Evolutionary conservation across 2,113 vertebrate genomes (phyloP).

Genomic region (Clarias batrachus): DNA sequence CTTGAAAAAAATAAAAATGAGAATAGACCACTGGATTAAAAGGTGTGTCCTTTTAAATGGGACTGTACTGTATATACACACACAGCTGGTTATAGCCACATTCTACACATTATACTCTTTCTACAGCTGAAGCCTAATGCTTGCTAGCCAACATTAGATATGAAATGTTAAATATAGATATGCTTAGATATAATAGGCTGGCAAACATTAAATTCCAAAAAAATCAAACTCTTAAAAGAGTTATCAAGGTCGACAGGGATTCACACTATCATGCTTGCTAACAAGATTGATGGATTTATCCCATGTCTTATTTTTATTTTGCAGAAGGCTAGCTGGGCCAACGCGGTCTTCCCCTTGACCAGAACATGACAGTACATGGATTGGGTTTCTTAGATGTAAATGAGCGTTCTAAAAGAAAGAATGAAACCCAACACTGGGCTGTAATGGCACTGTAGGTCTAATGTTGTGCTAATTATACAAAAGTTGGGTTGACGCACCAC

Average conservation of each 20-base stretch:
- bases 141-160: not conserved
- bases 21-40: too few relatives aligned
- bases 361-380: not conserved
- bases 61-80: too few relatives aligned
- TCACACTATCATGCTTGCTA: not conserved
- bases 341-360: not conserved
- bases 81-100: not conserved
- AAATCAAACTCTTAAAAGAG: not conserved
- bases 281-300: not conserved
- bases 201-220: not conserved
- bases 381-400: not conserved
- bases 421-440: not conserved
- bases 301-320: not conserved
- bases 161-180: too few relatives aligned
- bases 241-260: not conserved
- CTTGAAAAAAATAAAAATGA: too few relatives aligned
- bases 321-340: not conserved
- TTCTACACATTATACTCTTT: too few relatives aligned
- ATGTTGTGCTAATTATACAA: not conserved
- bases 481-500: not conserved
- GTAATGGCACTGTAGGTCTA: not conserved
- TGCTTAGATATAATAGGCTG: not conserved
- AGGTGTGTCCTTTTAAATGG: too few relatives aligned
- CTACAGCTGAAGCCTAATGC: not conserved
- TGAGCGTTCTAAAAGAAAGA: not conserved